Base-by-base conservation (phyloP, 2,113 vertebrate genomes). In the Campylomormyrus numenius region DNA sequence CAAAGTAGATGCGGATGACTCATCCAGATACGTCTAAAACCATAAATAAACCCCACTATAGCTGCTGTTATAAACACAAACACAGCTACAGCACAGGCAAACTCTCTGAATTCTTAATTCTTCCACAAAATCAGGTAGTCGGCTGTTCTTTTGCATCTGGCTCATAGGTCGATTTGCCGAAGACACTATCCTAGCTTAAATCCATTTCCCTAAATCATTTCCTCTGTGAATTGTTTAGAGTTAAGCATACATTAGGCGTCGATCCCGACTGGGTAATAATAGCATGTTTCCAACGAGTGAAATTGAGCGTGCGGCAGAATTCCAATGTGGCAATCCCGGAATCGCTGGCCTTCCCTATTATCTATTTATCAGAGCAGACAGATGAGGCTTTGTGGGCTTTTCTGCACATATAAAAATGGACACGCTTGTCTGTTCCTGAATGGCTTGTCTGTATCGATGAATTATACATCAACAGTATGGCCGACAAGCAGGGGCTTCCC, bases 301-400 rank as follows among this genome's bases (percentile, higher is more conserved):
- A 56, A 35, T 17, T 39, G 48, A 42, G 50, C 89, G 89, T 86
- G 85, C 84, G 87, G 74, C 88, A 88, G 48, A 89, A 87, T 87
- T 70, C 90, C 31, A 39, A 45, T 62, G 74, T 19, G 84, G 19
- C 24, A 49, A 90, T 90, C 86, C 42, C 87, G 62, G 17, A 88
- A 10, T 89, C 35, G n/a, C 53, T 88, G 89, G 90, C 50, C 27
- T 80, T 52, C 74, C 56, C 86, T 87, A 92, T 90, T 90, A 85
- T 91, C 62, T 66, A 88, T 89, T 89, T 89, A 77, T 77, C 66
- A 42, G 24, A 21, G 50, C 53, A 49, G 52, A 93, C 87, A 92
- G 89, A 77, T 48, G 84, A 70, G 62, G 39, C 88, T 91, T 77
- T 58, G 58, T 90, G 5, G 8, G 10, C 3, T 80, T 88, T 50